A percentile compares a stretch with the other conserved stretches of the same genome.
Conservation (phyloP, 2,888 invertebrate species). For the Lycocerus yunnanus region DNA sequence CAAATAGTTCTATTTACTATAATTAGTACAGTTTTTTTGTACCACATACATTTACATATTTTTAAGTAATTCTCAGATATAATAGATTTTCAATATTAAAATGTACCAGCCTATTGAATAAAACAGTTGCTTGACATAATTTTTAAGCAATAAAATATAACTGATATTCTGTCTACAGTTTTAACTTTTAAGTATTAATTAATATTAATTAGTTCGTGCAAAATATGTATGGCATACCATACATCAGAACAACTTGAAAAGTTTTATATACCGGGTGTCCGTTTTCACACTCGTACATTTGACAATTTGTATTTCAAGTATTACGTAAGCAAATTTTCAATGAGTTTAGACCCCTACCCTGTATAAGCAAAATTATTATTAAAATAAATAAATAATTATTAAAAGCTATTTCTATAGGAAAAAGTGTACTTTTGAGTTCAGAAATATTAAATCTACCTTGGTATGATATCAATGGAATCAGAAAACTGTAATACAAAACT, state of each 20-base stretch:
- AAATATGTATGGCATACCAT: neutral
- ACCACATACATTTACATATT: neutral
- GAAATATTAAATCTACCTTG: no score
- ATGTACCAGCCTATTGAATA: neutral
- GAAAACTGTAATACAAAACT: no score
- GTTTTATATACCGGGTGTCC: no score
- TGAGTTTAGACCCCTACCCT: no score
- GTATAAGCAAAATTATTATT: no score
- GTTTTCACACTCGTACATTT: no score
- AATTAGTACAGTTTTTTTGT: neutral
- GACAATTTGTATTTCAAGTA: no score
- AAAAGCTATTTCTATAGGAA: no score
- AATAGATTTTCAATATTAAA: neutral
- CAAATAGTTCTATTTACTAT: neutral
- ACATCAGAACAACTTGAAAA: neutral
- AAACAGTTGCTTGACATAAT: neutral
- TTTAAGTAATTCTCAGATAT: neutral
- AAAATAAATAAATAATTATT: no score
- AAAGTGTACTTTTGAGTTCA: no score
- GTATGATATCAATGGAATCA: no score
- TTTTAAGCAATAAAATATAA: neutral
- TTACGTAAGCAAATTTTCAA: no score
- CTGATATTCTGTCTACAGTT: neutral
- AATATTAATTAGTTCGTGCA: neutral
- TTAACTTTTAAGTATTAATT: neutral